Base-by-base conservation (phyloP, 2,888 invertebrate species). In the Subacronicta megacephala region DNA sequence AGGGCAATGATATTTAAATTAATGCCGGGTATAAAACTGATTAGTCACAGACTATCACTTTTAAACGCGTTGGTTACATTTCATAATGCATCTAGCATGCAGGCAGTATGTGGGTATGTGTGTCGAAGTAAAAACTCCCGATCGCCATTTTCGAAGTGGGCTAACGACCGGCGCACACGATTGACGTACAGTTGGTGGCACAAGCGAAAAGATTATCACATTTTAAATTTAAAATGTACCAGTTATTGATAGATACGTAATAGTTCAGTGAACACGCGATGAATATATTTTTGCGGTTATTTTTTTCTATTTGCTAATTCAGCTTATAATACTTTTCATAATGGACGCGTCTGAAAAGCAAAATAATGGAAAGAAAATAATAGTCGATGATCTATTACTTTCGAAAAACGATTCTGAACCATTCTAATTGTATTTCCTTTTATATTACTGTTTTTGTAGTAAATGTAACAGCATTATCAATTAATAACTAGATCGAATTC, bases 31-130 rank as follows among this genome's bases (percentile, higher is more conserved):
- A 63, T 38, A 33, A 35, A 59, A 41, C 12, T 17, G 54, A 73
- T 75, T 73, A 64, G 62, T 64, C 60, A 74, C 61, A 65, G 59
- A 77, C 75, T 67, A 62, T 77, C 71, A 58, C 71, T 75, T 75
- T 77, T 64, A 57, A 57, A 50, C 57, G 58, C 35, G 36, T 49
- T 31, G 20, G 18, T 58, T 23, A 38, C 33, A 55, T 75, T 68
- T 75, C 75, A 69, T 75, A 75, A 77, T 69, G 72, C 70, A 75
- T 57, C 67, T 72, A 72, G 51, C 72, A 50, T 75, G 76, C 75
- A 66, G 45, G 10, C 23, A 17, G 46, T 62, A 72, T 75, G 49
- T 70, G 42, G 78, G 78, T 72, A 75, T 70, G 61, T 77, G 57
- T 77, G 78, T 45, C 75, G 70, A 49, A 29, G 47, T 64, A 74